Conservation (phyloP, 2,797 vertebrate species). For the Rhinichthys osculus region DNA sequence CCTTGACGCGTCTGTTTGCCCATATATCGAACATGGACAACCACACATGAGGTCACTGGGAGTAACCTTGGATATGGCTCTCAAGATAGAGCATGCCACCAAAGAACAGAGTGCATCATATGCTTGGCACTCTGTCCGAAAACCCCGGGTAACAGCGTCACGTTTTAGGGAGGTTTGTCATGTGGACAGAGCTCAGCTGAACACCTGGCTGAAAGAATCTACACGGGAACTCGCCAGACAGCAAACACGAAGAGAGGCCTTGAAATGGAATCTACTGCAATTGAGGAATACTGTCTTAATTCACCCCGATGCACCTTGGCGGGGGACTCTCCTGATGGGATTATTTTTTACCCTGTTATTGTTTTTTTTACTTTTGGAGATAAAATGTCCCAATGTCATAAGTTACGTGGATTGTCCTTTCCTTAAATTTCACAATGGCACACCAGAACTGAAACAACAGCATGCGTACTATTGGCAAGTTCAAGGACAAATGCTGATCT, state of each 20-base stretch:
- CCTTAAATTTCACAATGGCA: not conserved
- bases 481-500: not conserved
- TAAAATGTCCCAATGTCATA: not conserved
- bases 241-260: not conserved
- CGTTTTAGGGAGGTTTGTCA: not conserved
- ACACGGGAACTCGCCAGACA: not conserved
- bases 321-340: not conserved
- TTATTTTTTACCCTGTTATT: not conserved
- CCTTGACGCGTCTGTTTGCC: not conserved
- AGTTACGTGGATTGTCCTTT: not conserved
- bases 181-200: not conserved
- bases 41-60: too few species aligned
- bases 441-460: not conserved
- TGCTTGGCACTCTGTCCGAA: not conserved
- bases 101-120: not conserved
- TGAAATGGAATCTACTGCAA: not conserved
- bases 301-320: not conserved
- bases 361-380: not conserved
- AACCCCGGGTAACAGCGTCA: not conserved
- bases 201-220: not conserved
- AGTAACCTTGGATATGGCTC: not conserved
- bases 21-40: not conserved
- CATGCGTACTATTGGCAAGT: not conserved
- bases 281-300: not conserved
- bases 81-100: not conserved